phyloP scores from a whole-genome alignment of 2,113 vertebrate species.

The Gambusia affinis region DNA sequence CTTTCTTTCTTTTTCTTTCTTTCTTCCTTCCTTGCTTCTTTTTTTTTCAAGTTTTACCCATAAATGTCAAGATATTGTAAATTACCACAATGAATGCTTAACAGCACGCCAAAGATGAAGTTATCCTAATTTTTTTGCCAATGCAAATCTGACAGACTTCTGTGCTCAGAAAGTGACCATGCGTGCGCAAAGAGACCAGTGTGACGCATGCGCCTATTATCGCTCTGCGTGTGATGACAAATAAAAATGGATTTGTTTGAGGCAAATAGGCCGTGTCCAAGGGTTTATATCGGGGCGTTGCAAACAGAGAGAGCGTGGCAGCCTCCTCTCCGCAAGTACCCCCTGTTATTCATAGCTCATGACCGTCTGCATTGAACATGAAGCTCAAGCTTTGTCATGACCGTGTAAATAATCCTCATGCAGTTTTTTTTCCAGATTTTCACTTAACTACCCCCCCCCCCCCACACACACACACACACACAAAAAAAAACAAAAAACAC shows the following conservation, averaged over 20 bases:
- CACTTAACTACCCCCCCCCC: background rate
- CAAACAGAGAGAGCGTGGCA: slow-evolving; percentile 8
- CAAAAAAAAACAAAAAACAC: too few relatives aligned
- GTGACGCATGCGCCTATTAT: too few relatives aligned
- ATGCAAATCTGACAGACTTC: background rate
- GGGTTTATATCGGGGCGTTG: slow-evolving; percentile 36
- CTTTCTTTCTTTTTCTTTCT: too few relatives aligned
- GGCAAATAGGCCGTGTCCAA: slow-evolving; percentile 60
- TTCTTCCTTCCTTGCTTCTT: too few relatives aligned
- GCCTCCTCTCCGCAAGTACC: slow-evolving; percentile 16
- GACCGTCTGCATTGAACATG: slow-evolving; percentile 34
- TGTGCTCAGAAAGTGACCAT: background rate
- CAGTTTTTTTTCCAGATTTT: background rate
- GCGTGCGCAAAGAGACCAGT: background rate
- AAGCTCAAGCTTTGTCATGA: slow-evolving; percentile 1
- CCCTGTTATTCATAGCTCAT: slow-evolving; percentile 42
- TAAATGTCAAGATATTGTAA: background rate
- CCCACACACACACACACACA: too few relatives aligned
- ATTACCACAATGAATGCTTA: background rate
- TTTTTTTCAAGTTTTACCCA: background rate
- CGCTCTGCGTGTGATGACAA: slow-evolving; percentile 40
- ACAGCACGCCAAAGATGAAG: background rate
- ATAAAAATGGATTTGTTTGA: slow-evolving; percentile 40
- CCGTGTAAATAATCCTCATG: background rate
- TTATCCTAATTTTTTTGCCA: background rate